phyloP scores from a whole-genome alignment of 2,113 vertebrate species.

The Epinephelus cyanopodus region DNA sequence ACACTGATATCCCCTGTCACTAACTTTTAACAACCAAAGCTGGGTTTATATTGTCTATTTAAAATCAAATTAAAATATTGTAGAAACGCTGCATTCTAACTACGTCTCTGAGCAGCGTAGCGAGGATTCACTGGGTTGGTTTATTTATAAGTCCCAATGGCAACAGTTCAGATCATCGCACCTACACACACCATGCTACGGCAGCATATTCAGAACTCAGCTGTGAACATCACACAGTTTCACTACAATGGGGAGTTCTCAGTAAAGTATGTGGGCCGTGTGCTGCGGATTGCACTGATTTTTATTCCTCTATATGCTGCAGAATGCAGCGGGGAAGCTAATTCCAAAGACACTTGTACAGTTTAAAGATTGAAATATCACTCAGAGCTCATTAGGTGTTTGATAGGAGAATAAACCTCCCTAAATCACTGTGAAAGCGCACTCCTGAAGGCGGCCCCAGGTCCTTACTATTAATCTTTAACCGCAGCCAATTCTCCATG shows the following conservation, averaged over 20 bases:
- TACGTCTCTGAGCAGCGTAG: neutral
- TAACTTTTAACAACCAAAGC: neutral
- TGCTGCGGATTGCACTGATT: neutral
- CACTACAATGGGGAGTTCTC: neutral
- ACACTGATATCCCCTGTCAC: neutral
- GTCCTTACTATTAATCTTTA: neutral
- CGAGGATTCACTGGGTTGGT: neutral
- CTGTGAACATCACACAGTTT: neutral
- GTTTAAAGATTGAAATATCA: neutral
- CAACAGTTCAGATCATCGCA: slow-evolving; percentile 41
- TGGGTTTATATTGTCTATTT: neutral
- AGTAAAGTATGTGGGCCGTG: neutral
- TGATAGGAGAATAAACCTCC: neutral
- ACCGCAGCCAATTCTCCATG: neutral
- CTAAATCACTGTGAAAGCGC: neutral
- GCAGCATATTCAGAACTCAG: slow-evolving; percentile 11
- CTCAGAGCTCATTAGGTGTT: neutral
- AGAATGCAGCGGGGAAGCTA: neutral
- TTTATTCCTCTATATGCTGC: neutral
- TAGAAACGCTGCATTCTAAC: neutral
- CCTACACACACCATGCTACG: slow-evolving; percentile 27
- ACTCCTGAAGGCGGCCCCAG: neutral
- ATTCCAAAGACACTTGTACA: neutral
- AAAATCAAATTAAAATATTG: neutral
- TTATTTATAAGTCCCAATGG: slow-evolving; percentile 20